Evolutionary conservation across 2,888 invertebrate species (phyloP).

Genomic region (Rapana venosa): DNA sequence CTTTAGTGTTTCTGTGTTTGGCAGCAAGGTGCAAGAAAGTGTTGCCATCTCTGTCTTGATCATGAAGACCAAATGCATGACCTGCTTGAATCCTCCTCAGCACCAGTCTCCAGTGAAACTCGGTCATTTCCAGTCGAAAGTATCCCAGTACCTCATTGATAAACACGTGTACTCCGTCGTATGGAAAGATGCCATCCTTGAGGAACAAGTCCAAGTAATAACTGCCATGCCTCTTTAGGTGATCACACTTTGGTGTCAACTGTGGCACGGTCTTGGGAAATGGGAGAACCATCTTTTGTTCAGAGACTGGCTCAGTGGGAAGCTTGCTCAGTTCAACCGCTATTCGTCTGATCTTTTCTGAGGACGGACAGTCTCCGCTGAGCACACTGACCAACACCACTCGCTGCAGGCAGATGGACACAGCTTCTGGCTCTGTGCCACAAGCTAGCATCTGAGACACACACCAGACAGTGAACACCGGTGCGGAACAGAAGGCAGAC

Average conservation of each 20-base stretch:
- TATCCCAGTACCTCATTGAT: background rate
- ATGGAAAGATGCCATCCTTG: background rate
- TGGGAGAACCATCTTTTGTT: background rate
- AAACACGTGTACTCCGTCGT: background rate
- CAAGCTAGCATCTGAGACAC: background rate
- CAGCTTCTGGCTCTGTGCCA: background rate
- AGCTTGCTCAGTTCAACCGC: background rate
- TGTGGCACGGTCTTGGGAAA: background rate
- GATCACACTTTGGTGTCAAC: background rate
- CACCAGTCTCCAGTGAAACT: slow-evolving; percentile 5
- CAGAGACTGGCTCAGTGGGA: background rate
- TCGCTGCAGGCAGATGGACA: background rate
- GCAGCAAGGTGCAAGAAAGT: background rate
- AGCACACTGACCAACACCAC: background rate
- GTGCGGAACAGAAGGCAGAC: background rate
- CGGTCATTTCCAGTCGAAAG: background rate
- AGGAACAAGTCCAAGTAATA: background rate
- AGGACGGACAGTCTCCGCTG: background rate
- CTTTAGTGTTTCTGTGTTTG: background rate
- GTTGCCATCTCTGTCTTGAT: background rate
- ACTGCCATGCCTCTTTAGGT: background rate
- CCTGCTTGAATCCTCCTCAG: background rate
- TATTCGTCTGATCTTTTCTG: background rate
- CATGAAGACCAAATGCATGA: background rate
- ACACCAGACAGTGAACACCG: background rate